phyloP scores from a whole-genome alignment of 2,113 vertebrate species.

The Serinus canaria region DNA sequence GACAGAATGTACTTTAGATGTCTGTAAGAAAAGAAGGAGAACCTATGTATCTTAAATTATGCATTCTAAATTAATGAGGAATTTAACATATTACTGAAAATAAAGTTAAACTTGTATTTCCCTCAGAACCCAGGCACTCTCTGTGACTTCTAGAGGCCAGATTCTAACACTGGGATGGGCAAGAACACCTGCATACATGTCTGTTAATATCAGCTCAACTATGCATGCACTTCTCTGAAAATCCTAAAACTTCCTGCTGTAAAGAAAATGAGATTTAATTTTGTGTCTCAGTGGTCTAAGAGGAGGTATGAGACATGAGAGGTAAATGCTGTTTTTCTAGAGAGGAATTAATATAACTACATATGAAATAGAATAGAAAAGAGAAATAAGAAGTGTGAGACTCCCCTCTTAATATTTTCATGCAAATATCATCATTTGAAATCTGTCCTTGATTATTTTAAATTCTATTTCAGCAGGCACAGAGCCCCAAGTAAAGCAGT shows the following conservation, averaged over 20 bases:
- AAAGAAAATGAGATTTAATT: conserved; percentile 21
- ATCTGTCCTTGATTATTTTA: neutral
- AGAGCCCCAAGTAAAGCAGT: conserved; percentile 4
- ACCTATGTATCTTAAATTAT: neutral
- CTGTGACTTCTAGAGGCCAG: neutral
- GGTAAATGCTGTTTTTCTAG: neutral
- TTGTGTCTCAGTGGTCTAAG: neutral
- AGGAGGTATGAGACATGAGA: neutral
- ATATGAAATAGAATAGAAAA: neutral
- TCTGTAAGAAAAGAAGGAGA: neutral
- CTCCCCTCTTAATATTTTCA: neutral
- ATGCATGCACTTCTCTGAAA: neutral
- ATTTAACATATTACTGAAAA: neutral
- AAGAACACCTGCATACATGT: neutral
- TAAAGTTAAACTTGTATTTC: neutral
- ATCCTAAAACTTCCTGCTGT: neutral
- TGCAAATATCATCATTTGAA: neutral
- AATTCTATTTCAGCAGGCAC: neutral
- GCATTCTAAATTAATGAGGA: neutral
- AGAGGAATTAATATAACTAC: neutral
- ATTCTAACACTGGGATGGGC: neutral
- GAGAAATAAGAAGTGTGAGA: neutral
- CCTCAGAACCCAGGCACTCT: neutral
- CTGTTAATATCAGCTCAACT: neutral
- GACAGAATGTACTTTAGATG: neutral